Evolutionary conservation across 2,888 invertebrate genomes (phyloP).

Genomic region (Caenorhabditis parvicauda): DNA sequence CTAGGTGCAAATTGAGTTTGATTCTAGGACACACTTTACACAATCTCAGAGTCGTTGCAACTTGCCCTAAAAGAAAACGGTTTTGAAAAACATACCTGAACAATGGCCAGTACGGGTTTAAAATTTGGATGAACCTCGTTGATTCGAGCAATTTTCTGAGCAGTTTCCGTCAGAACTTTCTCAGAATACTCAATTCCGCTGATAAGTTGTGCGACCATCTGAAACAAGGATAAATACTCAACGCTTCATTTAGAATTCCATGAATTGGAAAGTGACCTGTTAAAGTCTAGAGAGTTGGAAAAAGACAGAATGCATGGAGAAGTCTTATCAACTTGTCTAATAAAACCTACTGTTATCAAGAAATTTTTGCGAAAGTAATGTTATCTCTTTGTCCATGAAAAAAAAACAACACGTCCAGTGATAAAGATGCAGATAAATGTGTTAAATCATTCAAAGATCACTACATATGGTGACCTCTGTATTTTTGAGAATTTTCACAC

Average conservation of each 20-base stretch:
- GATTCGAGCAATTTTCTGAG: slow-evolving; percentile 67
- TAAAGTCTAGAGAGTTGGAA: background rate
- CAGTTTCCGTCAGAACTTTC: slow-evolving; percentile 73
- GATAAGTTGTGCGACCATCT: slow-evolving; percentile 55
- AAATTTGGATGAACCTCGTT: slow-evolving; percentile 69
- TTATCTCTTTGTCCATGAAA: too few species aligned
- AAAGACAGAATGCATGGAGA: background rate
- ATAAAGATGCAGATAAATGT: too few species aligned
- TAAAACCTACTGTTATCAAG: too few species aligned
- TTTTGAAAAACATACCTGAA: slow-evolving; percentile 67
- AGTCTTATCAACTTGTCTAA: background rate
- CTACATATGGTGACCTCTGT: too few species aligned
- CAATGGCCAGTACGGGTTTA: slow-evolving; percentile 78
- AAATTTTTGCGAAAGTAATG: too few species aligned
- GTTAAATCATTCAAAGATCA: too few species aligned
- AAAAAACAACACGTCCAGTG: too few species aligned
- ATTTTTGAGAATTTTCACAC: too few species aligned
- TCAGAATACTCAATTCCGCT: slow-evolving; percentile 62
- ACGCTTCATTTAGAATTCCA: too few species aligned
- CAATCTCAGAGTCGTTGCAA: too few species aligned
- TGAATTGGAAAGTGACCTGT: background rate
- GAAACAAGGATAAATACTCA: slow-evolving; percentile 3
- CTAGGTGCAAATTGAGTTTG: background rate
- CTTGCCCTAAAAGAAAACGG: background rate
- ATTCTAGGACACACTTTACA: too few species aligned